A percentile compares a stretch with the other conserved stretches of the same genome.
phyloP scores from a whole-genome alignment of 1,140 invertebrate species.

The Polypedilum vanderplanki region DNA sequence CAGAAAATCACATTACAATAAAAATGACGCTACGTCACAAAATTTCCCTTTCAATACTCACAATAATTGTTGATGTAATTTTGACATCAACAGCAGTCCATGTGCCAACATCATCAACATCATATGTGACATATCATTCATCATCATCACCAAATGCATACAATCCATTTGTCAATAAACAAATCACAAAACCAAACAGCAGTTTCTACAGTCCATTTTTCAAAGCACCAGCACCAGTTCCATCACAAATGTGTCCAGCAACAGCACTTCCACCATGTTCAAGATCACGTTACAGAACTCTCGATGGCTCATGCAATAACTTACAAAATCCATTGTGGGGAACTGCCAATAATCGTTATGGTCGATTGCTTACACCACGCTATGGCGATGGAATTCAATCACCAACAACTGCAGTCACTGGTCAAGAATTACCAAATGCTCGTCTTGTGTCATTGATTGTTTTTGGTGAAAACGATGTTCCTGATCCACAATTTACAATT shows the following conservation, averaged over 20 bases:
- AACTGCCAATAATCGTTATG: conserved; percentile 50
- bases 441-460: conserved; percentile 61
- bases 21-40: too few relatives aligned
- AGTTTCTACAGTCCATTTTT: neutral
- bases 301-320: conserved; percentile 85
- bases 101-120: conserved; percentile 1
- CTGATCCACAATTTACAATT: conserved; percentile 64
- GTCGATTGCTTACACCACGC: conserved; percentile 66
- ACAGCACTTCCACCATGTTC: conserved; percentile 44
- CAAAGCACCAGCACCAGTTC: neutral
- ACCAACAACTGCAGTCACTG: conserved; percentile 53
- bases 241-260: conserved; percentile 33
- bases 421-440: conserved; percentile 59
- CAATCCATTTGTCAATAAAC: neutral
- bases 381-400: conserved; percentile 70
- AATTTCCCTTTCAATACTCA: too few relatives aligned
- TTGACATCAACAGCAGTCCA: neutral
- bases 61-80: too few relatives aligned
- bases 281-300: conserved; percentile 58
- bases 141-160: neutral
- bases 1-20: too few relatives aligned
- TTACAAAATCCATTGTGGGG: conserved; percentile 63
- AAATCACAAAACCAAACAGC: neutral
- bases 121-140: neutral
- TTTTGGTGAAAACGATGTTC: conserved; percentile 57